A percentile compares a stretch with the other conserved stretches of the same genome.
These are phyloP conservation scores for Sebastes dallii DNA, from an alignment of 2,797 vertebrate species.

Conservation along the genomic window DNA sequence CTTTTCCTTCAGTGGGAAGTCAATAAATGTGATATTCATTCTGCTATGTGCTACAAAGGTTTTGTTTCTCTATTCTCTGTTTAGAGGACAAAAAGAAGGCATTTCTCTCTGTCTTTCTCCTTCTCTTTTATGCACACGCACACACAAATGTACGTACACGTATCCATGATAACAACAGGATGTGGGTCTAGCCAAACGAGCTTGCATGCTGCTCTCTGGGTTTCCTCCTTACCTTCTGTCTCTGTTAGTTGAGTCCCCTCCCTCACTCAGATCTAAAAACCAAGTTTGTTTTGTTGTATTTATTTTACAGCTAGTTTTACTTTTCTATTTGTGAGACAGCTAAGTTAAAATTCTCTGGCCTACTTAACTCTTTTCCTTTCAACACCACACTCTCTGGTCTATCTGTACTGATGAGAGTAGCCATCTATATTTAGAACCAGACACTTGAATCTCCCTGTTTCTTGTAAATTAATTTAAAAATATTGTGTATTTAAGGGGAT, in stretches of 20 bases:
- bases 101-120: background rate
- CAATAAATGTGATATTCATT: background rate
- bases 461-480: background rate
- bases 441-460: background rate
- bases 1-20: background rate
- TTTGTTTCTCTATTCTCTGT: background rate
- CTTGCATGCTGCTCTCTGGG: conserved; percentile 41
- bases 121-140: background rate
- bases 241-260: conserved; percentile 14
- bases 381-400: conserved; percentile 28
- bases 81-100: background rate
- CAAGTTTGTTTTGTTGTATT: background rate
- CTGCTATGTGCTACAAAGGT: background rate
- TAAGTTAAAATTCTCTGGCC: conserved; percentile 56
- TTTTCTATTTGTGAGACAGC: conserved; percentile 13
- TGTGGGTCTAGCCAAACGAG: conserved; percentile 64
- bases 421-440: conserved; percentile 6
- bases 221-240: conserved; percentile 55
- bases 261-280: background rate
- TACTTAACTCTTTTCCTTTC: conserved; percentile 48
- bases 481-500: background rate
- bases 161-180: conserved; percentile 68
- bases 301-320: conserved; percentile 17
- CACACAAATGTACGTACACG: background rate
- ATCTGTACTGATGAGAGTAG: conserved; percentile 27